A percentile compares a stretch with the other conserved stretches of the same genome.
Evolutionary conservation across 37 sponge, comb jelly and placozoan species (phyloP).

Genomic region (Geodia barretti): DNA sequence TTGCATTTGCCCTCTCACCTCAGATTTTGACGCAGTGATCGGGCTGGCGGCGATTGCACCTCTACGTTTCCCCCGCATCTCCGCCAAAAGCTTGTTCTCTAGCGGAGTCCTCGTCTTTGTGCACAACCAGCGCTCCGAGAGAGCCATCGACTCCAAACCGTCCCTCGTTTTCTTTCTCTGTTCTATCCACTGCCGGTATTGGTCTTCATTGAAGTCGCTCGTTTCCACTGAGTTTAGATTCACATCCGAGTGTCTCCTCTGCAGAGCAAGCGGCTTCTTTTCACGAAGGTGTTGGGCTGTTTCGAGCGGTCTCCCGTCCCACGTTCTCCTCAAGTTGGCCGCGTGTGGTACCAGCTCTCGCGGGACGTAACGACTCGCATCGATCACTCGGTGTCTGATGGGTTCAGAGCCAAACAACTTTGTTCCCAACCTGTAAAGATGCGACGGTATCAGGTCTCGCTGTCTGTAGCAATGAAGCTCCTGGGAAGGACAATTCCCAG

Average conservation of each 20-base stretch:
- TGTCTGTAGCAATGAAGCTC: constrained; percentile 27
- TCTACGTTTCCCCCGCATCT: background rate
- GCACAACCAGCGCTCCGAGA: constrained; percentile 40
- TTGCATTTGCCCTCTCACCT: too few relatives aligned
- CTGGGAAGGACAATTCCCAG: too few relatives aligned
- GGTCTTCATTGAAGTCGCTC: background rate
- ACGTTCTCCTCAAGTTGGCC: background rate
- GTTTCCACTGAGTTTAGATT: background rate
- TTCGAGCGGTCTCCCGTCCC: constrained; percentile 1
- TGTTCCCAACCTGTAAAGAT: constrained; percentile 26
- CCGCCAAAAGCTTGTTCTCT: constrained; percentile 23
- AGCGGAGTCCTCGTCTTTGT: constrained; percentile 41
- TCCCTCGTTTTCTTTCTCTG: constrained; percentile 20
- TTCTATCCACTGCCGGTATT: constrained; percentile 44
- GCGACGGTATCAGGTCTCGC: constrained; percentile 41
- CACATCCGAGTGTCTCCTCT: background rate
- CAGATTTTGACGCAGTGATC: background rate
- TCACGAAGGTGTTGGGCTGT: background rate
- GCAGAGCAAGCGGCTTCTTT: background rate
- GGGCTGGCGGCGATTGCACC: background rate
- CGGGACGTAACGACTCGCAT: constrained; percentile 22
- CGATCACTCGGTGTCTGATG: constrained; percentile 22
- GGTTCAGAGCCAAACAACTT: constrained; percentile 5
- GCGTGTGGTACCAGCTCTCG: background rate
- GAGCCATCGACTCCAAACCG: constrained; percentile 30